Conservation (phyloP, 2,113 vertebrate species). For the Columba janthina region DNA sequence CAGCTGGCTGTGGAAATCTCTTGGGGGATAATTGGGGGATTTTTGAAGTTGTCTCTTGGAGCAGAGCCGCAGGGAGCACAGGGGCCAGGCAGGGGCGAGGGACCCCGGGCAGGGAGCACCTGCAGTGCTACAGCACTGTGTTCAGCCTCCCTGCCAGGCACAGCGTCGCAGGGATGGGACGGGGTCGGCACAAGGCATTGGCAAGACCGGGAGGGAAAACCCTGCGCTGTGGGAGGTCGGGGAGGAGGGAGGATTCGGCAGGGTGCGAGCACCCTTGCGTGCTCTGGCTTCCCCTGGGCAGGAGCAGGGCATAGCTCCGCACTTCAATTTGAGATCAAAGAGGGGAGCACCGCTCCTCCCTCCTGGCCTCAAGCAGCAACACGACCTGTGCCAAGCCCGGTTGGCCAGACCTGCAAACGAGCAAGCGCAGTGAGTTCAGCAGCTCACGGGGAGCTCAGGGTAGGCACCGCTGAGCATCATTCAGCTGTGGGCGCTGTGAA, state of each 20-base stretch:
- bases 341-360: not conserved
- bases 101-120: not conserved
- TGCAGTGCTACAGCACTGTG: not conserved
- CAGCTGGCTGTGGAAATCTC: not conserved
- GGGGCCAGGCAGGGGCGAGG: not conserved
- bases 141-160: not conserved
- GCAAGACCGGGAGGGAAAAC: slow-evolving; percentile 16
- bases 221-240: slow-evolving; percentile 7
- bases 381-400: not conserved
- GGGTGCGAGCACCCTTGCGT: not conserved
- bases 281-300: slow-evolving; percentile 22
- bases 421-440: not conserved
- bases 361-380: not conserved
- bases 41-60: not conserved
- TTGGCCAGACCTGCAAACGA: not conserved
- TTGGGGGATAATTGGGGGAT: not conserved
- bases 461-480: accelerated
- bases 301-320: not conserved
- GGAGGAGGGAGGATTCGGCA: not conserved
- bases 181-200: not conserved
- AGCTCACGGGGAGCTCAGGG: not conserved
- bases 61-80: not conserved
- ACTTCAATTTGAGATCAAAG: slow-evolving; percentile 34
- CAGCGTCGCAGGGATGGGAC: not conserved
- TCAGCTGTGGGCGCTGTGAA: not conserved